Evolutionary conservation across 2,113 vertebrate species (phyloP).

Genomic region (Sinocyclocheilus rhinocerous): DNA sequence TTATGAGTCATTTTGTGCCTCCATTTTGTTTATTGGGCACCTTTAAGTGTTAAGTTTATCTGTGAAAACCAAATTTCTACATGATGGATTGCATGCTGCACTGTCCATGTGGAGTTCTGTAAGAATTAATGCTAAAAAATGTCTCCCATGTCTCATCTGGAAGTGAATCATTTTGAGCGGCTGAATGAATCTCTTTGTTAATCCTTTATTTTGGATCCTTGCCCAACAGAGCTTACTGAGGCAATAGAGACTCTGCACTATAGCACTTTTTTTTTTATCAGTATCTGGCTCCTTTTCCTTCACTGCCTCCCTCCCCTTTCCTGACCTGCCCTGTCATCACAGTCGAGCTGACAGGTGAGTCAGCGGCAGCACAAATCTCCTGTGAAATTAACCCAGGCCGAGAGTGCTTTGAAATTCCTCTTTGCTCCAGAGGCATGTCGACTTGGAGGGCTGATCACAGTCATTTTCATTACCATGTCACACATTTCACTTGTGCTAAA

Average conservation of each 20-base stretch:
- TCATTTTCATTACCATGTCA: slow-evolving; percentile 25
- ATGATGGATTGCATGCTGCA: neutral
- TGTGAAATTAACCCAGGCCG: slow-evolving; percentile 23
- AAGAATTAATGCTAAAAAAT: neutral
- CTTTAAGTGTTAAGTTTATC: neutral
- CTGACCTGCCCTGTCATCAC: slow-evolving; percentile 39
- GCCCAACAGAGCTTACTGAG: slow-evolving; percentile 22
- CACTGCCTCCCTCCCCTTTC: slow-evolving; percentile 27
- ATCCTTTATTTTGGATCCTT: slow-evolving; percentile 37
- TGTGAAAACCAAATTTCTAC: neutral
- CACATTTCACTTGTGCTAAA: neutral
- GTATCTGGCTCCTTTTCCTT: slow-evolving; percentile 23
- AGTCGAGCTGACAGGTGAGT: slow-evolving; percentile 34
- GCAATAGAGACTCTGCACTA: slow-evolving; percentile 24
- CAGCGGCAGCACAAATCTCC: slow-evolving; percentile 5
- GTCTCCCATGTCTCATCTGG: slow-evolving; percentile 19
- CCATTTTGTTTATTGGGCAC: neutral
- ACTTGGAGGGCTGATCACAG: slow-evolving; percentile 30
- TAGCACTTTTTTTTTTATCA: slow-evolving; percentile 36
- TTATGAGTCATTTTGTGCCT: neutral
- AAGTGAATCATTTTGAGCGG: slow-evolving; percentile 44
- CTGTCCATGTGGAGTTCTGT: slow-evolving; percentile 4
- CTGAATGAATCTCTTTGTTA: slow-evolving; percentile 53
- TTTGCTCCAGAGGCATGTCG: neutral
- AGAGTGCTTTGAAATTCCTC: slow-evolving; percentile 26